phyloP scores from a whole-genome alignment of 1,140 invertebrate genomes.

The Hycleus phaleratus region DNA sequence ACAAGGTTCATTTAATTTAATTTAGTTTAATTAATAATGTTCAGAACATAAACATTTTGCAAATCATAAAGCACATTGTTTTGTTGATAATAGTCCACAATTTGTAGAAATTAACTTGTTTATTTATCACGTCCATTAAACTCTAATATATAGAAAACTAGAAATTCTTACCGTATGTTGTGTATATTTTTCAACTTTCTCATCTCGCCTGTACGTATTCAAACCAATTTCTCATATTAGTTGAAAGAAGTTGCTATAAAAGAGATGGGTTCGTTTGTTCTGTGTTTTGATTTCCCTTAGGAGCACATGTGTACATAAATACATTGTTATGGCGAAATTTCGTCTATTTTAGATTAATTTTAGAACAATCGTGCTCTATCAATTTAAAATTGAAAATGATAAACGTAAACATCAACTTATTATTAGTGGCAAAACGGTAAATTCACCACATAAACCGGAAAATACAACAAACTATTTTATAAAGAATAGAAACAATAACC shows the following conservation, averaged over 20 bases:
- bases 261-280: conserved; percentile 27
- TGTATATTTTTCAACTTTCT: too few relatives aligned
- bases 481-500: too few relatives aligned
- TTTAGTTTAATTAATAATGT: conserved; percentile 9
- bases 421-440: too few relatives aligned
- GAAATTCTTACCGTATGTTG: too few relatives aligned
- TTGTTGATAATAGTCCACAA: conserved; percentile 6
- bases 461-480: too few relatives aligned
- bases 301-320: conserved; percentile 23
- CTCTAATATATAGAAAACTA: too few relatives aligned
- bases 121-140: not conserved
- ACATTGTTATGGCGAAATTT: conserved; percentile 24
- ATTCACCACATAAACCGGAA: too few relatives aligned
- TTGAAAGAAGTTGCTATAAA: conserved; percentile 28
- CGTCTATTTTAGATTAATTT: conserved; percentile 12
- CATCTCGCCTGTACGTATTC: conserved; percentile 8
- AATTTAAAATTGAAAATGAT: too few relatives aligned
- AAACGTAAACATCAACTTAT: too few relatives aligned
- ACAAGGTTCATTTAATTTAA: conserved; percentile 12
- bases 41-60: conserved; percentile 10
- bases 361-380: not conserved
- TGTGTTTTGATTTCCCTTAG: conserved; percentile 28
- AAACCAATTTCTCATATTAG: conserved; percentile 28
- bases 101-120: conserved; percentile 12
- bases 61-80: conserved; percentile 14